Conservation (phyloP, 2,113 vertebrate species). For the Choloepus hoffmanni region DNA sequence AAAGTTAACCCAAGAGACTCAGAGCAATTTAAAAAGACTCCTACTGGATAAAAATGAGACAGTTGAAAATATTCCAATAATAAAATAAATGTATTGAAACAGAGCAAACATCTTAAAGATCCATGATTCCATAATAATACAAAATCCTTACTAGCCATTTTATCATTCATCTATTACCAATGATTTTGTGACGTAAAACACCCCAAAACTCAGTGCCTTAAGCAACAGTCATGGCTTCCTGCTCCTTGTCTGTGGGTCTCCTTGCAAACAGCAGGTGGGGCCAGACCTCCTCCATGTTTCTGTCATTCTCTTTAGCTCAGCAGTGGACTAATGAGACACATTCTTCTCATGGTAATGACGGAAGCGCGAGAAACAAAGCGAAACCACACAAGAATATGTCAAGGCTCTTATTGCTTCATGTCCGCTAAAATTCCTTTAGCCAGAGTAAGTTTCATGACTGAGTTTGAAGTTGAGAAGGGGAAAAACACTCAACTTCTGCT, state of each 20-base stretch:
- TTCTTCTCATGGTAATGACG: not conserved
- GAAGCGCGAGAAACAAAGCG: not conserved
- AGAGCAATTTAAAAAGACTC: not conserved
- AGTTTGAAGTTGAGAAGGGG: not conserved
- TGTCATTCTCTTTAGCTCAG: not conserved
- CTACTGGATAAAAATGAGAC: constrained; percentile 4
- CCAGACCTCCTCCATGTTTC: not conserved
- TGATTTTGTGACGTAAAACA: constrained; percentile 16
- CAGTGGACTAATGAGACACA: not conserved
- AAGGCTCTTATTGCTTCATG: not conserved
- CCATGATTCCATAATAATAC: not conserved
- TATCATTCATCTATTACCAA: not conserved
- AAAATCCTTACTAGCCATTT: not conserved
- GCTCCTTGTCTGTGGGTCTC: not conserved
- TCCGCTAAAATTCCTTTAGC: not conserved
- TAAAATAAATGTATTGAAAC: not conserved
- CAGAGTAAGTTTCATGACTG: constrained; percentile 1
- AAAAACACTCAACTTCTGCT: not conserved
- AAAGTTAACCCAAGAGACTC: not conserved
- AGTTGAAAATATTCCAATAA: constrained; percentile 14
- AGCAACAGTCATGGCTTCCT: not conserved
- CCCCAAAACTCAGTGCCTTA: not conserved
- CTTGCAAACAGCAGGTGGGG: not conserved
- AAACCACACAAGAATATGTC: not conserved
- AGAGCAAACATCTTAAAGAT: not conserved